Evolutionary conservation across 1,140 invertebrate genomes (phyloP), one percentile per base, ranked within the genome.

Genomic region (Plutomurus gul): DNA sequence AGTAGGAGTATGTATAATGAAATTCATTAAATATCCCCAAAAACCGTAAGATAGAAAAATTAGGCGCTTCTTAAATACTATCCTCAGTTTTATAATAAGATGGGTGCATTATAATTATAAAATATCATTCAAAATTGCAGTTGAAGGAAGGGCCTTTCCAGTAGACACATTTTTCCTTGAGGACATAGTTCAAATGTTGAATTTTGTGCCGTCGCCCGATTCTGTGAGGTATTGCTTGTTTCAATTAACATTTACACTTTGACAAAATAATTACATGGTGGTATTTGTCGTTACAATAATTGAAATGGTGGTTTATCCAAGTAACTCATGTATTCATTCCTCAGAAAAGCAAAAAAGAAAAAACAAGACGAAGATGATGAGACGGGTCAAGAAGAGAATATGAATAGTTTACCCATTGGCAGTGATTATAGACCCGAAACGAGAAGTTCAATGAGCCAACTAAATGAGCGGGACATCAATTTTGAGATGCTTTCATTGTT

Each of bases 401-500:
- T 94, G 40, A 95, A 95, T 85, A 92, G 93, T 84, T 85, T 89
- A 20, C 87, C 85, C 80, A 88, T 84, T 74, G 84, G 77, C 1
- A 75, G 60, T 47, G 87, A 88, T 7, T 93, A 93, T 81, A 87
- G 88, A 4, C 82, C 87, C 22, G 86, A 90, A 75, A 96, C 95
- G 0, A 90, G 88, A 47, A 88, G 90, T 49, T 88, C 92, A 0
- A 91, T 99, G 91, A 86, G 90, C 0, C 88, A 91, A 84, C 81
- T 99, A 10, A 94, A 90, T 33, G 97, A 99, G 85, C 94, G 94
- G 85, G 95, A 97, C 87, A 89, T 97, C 72, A 94, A 92, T 83
- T 97, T 97, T 87, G 96, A 98, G 86, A 86, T 99, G 0, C 92
- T 99, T 70, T 95, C 96, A 87, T 88, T 92, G 0, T 85, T 98